Percentiles rank a stretch among this genome's conserved stretches.
Conservation (phyloP, 2,888 invertebrate species). For the Drosophila nr. perissopoda region DNA sequence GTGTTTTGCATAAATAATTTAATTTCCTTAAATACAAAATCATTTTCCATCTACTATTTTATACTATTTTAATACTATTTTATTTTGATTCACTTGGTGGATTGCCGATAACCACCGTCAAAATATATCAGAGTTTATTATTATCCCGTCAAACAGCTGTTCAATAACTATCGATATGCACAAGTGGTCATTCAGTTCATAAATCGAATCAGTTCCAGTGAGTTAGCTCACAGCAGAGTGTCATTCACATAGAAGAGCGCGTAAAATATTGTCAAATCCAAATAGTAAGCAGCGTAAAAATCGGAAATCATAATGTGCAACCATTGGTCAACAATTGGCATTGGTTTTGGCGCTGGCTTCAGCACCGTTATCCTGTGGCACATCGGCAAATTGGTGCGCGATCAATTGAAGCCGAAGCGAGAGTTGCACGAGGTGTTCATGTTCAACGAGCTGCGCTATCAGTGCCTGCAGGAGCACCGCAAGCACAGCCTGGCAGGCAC, state of each 20-base stretch:
- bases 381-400: background rate
- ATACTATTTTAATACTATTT: background rate
- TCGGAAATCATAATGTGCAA: background rate
- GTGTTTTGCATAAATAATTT: no score
- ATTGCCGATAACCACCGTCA: background rate
- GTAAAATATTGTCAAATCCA: background rate
- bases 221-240: background rate
- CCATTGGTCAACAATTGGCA: background rate
- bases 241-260: background rate
- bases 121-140: background rate
- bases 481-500: background rate
- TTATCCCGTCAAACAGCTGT: background rate
- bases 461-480: constrained; percentile 2
- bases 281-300: background rate
- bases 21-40: background rate
- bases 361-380: background rate
- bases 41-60: background rate
- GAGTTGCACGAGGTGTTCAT: constrained; percentile 1
- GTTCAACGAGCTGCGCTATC: constrained; percentile 9
- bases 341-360: constrained; percentile 1
- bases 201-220: background rate
- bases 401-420: background rate
- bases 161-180: background rate
- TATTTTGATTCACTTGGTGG: background rate
- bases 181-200: background rate